phyloP scores from a whole-genome alignment of 1,140 invertebrate genomes.

The Hormaphis cornu region DNA sequence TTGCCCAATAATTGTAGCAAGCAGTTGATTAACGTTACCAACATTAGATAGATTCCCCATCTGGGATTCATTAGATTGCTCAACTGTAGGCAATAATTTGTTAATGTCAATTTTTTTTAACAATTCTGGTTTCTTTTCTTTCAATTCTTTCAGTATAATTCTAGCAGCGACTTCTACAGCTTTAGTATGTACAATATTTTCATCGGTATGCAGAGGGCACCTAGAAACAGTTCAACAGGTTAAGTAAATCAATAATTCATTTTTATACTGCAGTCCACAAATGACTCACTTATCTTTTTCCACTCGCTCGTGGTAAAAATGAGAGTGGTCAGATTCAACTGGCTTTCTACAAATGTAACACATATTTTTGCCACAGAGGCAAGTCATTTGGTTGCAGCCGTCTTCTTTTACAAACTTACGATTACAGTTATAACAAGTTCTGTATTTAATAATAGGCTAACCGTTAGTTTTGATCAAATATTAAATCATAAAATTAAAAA shows the following conservation, averaged over 20 bases:
- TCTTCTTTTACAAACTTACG: slow-evolving; percentile 53
- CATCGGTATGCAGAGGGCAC: slow-evolving; percentile 1
- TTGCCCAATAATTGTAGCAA: slow-evolving; percentile 1
- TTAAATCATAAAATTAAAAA: too few relatives aligned
- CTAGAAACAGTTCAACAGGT: neutral
- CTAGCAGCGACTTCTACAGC: slow-evolving; percentile 18
- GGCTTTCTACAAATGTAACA: slow-evolving; percentile 57
- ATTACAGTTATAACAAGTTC: slow-evolving; percentile 53
- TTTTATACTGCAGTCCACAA: neutral
- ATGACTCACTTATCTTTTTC: neutral
- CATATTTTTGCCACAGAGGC: slow-evolving; percentile 55
- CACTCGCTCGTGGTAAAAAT: slow-evolving; percentile 46
- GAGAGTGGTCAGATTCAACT: slow-evolving; percentile 48
- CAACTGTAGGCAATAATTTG: neutral
- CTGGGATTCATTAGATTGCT: neutral
- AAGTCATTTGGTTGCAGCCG: slow-evolving; percentile 64
- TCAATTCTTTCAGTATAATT: neutral
- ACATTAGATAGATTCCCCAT: neutral
- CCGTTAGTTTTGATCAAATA: neutral
- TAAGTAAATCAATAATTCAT: neutral
- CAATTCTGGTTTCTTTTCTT: neutral
- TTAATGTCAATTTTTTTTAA: neutral
- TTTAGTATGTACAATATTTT: slow-evolving; percentile 6
- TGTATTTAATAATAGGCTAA: slow-evolving; percentile 36
- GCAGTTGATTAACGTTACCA: neutral